Evolutionary conservation across 2,888 invertebrate species (phyloP), one percentile per base, ranked within the genome.

Genomic region (Phragmatobia fuliginosa): DNA sequence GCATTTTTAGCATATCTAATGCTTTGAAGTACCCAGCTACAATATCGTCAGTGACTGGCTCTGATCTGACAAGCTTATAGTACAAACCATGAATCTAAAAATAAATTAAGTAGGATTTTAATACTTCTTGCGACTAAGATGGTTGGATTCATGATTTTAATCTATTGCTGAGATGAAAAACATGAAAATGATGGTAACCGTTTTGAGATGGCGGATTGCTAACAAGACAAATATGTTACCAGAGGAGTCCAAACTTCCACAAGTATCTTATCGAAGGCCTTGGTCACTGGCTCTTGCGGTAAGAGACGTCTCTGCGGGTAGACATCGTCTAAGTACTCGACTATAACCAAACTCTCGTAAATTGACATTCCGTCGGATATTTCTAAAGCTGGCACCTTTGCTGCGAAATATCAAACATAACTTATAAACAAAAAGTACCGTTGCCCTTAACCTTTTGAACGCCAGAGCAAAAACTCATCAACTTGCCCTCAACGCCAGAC

Each of bases 261-360:
- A 60, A 97, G 90, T 38, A 97, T 95, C 84, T 96, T 96, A 82
- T 98, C 97, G 77, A 96, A 96, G 4, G 97, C 97, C 88, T 96
- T 97, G 74, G 95, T 94, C 77, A 97, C 72, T 66, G 97, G 96
- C 85, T 97, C 97, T 62, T 95, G 96, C 0, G 97, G 96, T 71
- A 97, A 94, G 18, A 98, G 91, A 16, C 96, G 96, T 16, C 94
- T 89, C 72, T 96, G 93, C 0, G 97, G 96, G 89, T 97, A 97
- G 52, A 96, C 96, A 67, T 98, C 98, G 82, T 98, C 98, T 66
- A 98, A 88, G 86, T 97, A 98, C 83, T 98, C 98, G 32, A 96
- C 96, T 49, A 98, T 96, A 52, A 98, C 96, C 72, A 97, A 92
- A 78, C 98, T 98, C 87, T 98, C 98, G 82, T 96, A 97, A 14